Percentiles rank a stretch among this genome's conserved stretches.
These are phyloP conservation scores for Aepyceros melampus DNA, from an alignment of 2,113 vertebrate species.

Conservation along the genomic window DNA sequence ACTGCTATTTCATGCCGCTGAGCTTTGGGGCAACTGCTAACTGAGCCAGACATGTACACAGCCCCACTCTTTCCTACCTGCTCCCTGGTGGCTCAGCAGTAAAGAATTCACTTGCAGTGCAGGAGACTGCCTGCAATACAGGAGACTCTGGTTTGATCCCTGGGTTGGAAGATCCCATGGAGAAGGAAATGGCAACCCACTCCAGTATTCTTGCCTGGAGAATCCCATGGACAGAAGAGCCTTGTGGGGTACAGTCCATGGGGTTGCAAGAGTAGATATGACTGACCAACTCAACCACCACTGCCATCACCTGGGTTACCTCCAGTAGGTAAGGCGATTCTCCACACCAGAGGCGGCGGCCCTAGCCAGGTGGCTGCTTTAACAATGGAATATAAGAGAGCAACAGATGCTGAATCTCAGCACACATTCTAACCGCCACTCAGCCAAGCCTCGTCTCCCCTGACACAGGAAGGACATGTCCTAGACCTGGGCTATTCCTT, in stretches of 20 bases:
- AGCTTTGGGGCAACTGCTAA: neutral
- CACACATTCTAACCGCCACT: neutral
- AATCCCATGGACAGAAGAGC: neutral
- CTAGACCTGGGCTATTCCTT: neutral
- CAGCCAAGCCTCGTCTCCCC: neutral
- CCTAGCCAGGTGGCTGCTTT: neutral
- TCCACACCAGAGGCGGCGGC: neutral
- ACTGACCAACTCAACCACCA: neutral
- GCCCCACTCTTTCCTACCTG: too few relatives aligned
- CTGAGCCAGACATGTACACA: neutral
- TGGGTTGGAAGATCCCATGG: neutral
- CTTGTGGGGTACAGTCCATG: neutral
- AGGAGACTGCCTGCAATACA: neutral
- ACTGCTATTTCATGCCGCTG: neutral
- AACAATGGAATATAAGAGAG: neutral
- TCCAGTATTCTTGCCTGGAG: neutral
- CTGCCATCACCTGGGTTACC: rapidly evolving
- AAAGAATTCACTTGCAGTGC: neutral
- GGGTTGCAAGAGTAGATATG: neutral
- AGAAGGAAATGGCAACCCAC: neutral
- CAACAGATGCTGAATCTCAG: neutral
- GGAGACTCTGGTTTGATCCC: neutral
- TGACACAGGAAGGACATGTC: neutral
- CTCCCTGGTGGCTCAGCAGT: neutral
- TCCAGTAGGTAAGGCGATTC: neutral